phyloP scores from a whole-genome alignment of 2,888 invertebrate genomes.

The Pomacea canaliculata region DNA sequence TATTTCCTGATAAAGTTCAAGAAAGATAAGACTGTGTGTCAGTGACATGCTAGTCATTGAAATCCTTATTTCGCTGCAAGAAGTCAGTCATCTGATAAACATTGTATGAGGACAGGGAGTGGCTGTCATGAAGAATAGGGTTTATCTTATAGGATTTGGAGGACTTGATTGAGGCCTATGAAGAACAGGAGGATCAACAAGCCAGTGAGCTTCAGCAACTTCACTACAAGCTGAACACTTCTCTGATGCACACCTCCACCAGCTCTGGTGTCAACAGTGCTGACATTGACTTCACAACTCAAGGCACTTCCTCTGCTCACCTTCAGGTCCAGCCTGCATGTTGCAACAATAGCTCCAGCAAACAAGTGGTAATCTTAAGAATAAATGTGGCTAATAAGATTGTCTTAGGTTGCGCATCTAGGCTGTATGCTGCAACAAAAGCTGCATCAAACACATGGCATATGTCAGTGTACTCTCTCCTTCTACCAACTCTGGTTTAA shows the following conservation, averaged over 20 bases:
- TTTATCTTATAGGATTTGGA: slow-evolving; percentile 44
- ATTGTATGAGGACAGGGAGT: too few species aligned
- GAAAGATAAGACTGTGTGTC: too few species aligned
- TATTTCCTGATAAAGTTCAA: too few species aligned
- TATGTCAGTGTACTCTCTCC: not conserved
- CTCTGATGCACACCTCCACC: slow-evolving; percentile 19
- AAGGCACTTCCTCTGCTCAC: not conserved
- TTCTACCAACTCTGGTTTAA: too few species aligned
- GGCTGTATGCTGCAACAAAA: not conserved
- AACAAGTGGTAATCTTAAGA: slow-evolving; percentile 7
- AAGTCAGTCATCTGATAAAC: too few species aligned
- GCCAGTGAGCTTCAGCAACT: slow-evolving; percentile 34
- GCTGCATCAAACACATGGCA: slow-evolving; percentile 5
- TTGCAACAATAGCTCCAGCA: not conserved
- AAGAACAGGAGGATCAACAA: slow-evolving; percentile 51
- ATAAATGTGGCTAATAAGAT: too few species aligned
- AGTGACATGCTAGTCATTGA: too few species aligned
- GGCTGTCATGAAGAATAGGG: too few species aligned
- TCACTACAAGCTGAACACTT: slow-evolving; percentile 37
- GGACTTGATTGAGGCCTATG: slow-evolving; percentile 50
- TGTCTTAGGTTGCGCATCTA: not conserved
- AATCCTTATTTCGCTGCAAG: too few species aligned
- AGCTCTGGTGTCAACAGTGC: slow-evolving; percentile 8
- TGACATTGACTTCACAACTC: not conserved
- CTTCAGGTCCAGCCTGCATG: slow-evolving; percentile 10